Evolutionary conservation across 2,113 vertebrate species (phyloP), one percentile per base, ranked within the genome.

Genomic region (Rutilus rutilus): DNA sequence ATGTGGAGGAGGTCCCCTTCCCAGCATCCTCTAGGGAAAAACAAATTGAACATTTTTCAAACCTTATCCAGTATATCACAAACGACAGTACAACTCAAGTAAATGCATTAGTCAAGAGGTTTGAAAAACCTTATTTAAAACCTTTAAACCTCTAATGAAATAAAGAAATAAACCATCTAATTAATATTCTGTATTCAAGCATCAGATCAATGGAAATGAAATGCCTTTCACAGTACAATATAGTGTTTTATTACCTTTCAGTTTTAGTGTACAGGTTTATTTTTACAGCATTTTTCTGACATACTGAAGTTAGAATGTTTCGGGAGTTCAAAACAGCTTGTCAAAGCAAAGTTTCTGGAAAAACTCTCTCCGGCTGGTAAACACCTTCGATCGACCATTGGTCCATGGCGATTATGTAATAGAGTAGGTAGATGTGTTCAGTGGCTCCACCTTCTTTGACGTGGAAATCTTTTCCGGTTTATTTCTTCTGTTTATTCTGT

Each of bases 51-150:
- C 2, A 39, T 11, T 39, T 71, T 19, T 71, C 67, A 71, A 71
- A 36, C 67, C 19, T 39, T 6, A 71, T 71, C 39, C 11, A 71
- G 36, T 71, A 39, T 71, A 42, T 71, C 36, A 12, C 67, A 71
- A 23, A 71, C 10, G 1, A 71, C 67, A n/a, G 33, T 71, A 42
- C 6, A 42, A 71, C 9, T 39, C 19, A 23, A 39, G 19, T 71
- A 42, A 71, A 71, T 71, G 21, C 30, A 67, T 67, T 67, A 67
- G 27, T 67, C 27, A 33, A 33, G 33, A 67, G 64, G 64, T 67
- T 36, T 42, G 39, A 42, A 42, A 42, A 42, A 42, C 39, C 39
- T 42, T 42, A 8, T 33, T 17, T 5, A 15, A 67, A 67, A 25
- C 12, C 60, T 64, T 25, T 64, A 67, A 30, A 67, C 47, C 3